Evolutionary conservation across 2,888 invertebrate genomes (phyloP), one percentile per base, ranked within the genome.

Genomic region (Ariolimax columbianus): DNA sequence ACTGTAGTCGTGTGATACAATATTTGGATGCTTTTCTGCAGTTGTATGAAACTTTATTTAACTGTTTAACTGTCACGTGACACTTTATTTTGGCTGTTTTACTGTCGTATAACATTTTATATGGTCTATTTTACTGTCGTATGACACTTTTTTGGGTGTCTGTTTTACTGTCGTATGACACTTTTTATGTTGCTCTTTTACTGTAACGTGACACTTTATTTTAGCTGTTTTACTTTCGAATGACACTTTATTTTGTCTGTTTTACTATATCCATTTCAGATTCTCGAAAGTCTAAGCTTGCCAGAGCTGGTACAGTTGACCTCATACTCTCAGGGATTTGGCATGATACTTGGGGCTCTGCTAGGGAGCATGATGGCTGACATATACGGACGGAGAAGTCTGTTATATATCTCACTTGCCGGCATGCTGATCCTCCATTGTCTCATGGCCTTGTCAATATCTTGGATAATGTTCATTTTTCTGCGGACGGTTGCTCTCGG

Each of bases 341-440:
- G 89, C 0, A 79, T 89, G 33, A 86, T 89, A 14, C 70, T 89
- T 14, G 90, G 90, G 7, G 87, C 89, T 4, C 79, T 88, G 2
- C 47, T 89, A 14, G 90, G 90, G 38, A 90, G 89, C 26, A 88
- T 90, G 82, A 68, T 87, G 38, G 90, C 88, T 1, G 92, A 92
- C 79, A 85, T 88, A 26, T 83, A 89, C 19, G 92, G 92, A 17
- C 86, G 92, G 40, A 88, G 91, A 38, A 82, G 88, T 51, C 86
- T 89, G 11, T 88, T 91, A 86, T 91, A 89, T 82, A 82, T 89
- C 6, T 88, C 88, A 17, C 90, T 89, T 75, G 83, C 87, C 11
- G 26, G 90, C 72, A 89, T 91, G 89, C 88, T 90, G 36, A 72
- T 88, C 17, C 83, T 89, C 30, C 92, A 92, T 43, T 87, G 88